Conservation (phyloP, 2,888 invertebrate genomes). For the Monoplex corrugatus region DNA sequence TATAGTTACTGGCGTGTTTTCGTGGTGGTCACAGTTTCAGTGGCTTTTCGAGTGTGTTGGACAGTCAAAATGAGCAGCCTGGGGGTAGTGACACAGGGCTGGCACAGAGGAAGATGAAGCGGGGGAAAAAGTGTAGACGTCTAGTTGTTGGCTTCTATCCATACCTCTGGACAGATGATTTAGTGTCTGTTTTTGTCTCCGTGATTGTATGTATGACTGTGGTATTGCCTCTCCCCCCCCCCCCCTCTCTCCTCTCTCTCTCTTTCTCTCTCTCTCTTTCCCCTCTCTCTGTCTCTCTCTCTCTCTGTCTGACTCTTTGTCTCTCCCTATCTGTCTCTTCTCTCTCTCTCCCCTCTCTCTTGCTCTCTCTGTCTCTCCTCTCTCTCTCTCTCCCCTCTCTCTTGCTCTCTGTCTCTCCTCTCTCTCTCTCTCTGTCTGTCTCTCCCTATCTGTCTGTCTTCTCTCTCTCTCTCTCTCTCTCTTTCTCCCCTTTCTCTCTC, state of each 20-base stretch:
- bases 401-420: neutral
- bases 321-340: neutral
- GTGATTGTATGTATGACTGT: too few species aligned
- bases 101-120: too few species aligned
- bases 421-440: neutral
- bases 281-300: neutral
- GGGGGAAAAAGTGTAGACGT: too few species aligned
- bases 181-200: too few species aligned
- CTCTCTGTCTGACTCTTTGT: neutral
- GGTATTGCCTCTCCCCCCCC: neutral
- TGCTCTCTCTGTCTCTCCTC: neutral
- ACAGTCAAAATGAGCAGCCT: too few species aligned
- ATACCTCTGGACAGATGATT: too few species aligned
- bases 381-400: neutral
- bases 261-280: neutral
- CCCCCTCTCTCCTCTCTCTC: neutral
- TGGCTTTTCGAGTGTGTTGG: too few species aligned
- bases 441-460: neutral
- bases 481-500: neutral
- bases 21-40: too few species aligned
- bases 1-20: too few species aligned
- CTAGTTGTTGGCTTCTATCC: too few species aligned
- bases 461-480: constrained; percentile 18
- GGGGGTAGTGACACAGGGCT: too few species aligned
- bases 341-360: neutral